Evolutionary conservation across 2,888 invertebrate genomes (phyloP), one percentile per base, ranked within the genome.

Genomic region (Pseudanteris insignis): DNA sequence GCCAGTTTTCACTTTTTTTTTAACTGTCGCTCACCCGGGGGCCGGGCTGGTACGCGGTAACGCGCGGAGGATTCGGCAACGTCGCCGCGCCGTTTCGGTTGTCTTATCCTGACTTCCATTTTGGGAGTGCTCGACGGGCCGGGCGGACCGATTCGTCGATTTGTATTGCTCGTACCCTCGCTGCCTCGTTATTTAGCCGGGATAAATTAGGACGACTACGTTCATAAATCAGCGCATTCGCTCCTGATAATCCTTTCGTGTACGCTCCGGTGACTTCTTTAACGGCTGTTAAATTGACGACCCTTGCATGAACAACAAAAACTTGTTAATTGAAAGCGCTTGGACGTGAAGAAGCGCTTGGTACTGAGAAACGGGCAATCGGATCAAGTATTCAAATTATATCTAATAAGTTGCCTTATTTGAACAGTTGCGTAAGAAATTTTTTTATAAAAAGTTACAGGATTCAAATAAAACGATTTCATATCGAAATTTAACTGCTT

Each of bases 241-340:
- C 29, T 37, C 24, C n/a, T 14, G 59, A 51, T 59, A 51, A 59
- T 59, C 51, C 46, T 46, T 10, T 58, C 33, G 48, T 30, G 29
- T 29, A 51, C 40, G 41, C 51, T 59, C 26, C 29, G 18, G 25
- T 47, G 41, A 34, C 51, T 59, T 43, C 29, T 47, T 6, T 34
- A 54, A 53, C 53, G 41, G 58, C 24, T 59, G 44, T 53, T 53
- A 47, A 47, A 60, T 60, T 43, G 59, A 53, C 59, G 47, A 43
- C 21, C 41, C 33, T 46, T 26, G 29, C 18, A 41, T 21, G 46
- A 44, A 51, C 28, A 51, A 51, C 24, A 29, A 58, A 50, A 58
- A 38, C 21, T 50, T 21, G n/a, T 38, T 44, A 48, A 57, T 50
- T 51, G 50, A 44, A 58, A 33, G 14, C 32, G 25, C 41, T 26